phyloP scores from a whole-genome alignment of 2,113 vertebrate species.

The Lagopus muta region DNA sequence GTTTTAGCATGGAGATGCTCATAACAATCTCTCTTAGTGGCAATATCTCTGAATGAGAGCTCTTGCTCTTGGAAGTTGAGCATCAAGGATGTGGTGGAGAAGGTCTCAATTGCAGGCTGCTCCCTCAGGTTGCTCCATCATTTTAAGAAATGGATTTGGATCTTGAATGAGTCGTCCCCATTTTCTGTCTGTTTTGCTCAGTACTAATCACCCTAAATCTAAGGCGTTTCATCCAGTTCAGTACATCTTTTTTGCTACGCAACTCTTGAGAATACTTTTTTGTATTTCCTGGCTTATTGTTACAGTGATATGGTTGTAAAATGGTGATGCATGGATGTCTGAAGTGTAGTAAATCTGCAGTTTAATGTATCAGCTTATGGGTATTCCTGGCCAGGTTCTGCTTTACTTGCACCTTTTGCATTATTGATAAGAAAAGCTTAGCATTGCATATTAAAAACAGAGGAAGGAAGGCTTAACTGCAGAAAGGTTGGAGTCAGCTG shows the following conservation, averaged over 20 bases:
- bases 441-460: not conserved
- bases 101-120: not conserved
- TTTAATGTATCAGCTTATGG: not conserved
- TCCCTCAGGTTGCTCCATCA: not conserved
- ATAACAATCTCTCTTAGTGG: not conserved
- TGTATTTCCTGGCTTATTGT: not conserved
- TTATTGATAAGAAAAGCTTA: slow-evolving; percentile 51
- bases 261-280: not conserved
- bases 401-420: not conserved
- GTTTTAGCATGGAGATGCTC: not conserved
- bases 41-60: not conserved
- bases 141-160: not conserved
- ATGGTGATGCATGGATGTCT: not conserved
- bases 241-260: not conserved
- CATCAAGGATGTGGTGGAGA: accelerated
- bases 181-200: not conserved
- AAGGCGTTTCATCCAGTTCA: not conserved
- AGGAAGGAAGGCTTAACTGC: not conserved
- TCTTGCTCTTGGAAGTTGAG: not conserved
- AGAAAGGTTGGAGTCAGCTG: not conserved
- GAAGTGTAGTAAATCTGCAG: not conserved
- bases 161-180: not conserved
- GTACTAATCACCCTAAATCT: not conserved
- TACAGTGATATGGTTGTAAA: not conserved
- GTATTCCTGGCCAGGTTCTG: not conserved